Percentiles rank a stretch among this genome's conserved stretches.
phyloP scores from a whole-genome alignment of 1,140 invertebrate species.

The Drosophila sp. region DNA sequence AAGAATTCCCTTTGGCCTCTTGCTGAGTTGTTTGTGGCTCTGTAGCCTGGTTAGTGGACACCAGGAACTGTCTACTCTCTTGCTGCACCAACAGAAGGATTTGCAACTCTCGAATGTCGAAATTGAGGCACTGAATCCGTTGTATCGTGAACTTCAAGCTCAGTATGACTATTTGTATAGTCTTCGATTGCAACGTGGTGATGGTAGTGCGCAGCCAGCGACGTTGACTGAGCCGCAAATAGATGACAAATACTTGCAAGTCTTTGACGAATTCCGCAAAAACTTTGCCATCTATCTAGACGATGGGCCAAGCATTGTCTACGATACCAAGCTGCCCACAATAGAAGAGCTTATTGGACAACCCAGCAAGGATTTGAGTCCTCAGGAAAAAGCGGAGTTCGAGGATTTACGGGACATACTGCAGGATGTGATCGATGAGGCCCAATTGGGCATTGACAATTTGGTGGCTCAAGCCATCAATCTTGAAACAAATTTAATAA shows the following conservation, averaged over 20 bases:
- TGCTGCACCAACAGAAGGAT: constrained; percentile 50
- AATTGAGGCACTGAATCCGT: constrained; percentile 56
- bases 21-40: constrained; percentile 28
- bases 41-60: constrained; percentile 29
- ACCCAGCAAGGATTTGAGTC: constrained; percentile 31
- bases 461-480: constrained; percentile 53
- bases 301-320: constrained; percentile 45
- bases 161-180: constrained; percentile 65
- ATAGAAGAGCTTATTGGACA: constrained; percentile 57
- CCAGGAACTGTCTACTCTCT: constrained; percentile 47
- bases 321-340: constrained; percentile 65
- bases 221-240: background rate
- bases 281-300: constrained; percentile 43
- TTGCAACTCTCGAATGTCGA: constrained; percentile 54
- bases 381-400: constrained; percentile 52
- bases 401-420: constrained; percentile 61
- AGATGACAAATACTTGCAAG: constrained; percentile 38
- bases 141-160: constrained; percentile 62
- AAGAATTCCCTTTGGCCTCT: constrained; percentile 30
- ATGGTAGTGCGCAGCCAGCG: constrained; percentile 46
- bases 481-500: constrained; percentile 55
- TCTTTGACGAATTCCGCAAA: constrained; percentile 47
- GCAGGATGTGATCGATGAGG: constrained; percentile 71
- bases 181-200: constrained; percentile 38
- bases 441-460: constrained; percentile 59